These are phyloP conservation scores for Cecropterus lyciades DNA, from an alignment of 1,140 invertebrate species.

Conservation along the genomic window DNA sequence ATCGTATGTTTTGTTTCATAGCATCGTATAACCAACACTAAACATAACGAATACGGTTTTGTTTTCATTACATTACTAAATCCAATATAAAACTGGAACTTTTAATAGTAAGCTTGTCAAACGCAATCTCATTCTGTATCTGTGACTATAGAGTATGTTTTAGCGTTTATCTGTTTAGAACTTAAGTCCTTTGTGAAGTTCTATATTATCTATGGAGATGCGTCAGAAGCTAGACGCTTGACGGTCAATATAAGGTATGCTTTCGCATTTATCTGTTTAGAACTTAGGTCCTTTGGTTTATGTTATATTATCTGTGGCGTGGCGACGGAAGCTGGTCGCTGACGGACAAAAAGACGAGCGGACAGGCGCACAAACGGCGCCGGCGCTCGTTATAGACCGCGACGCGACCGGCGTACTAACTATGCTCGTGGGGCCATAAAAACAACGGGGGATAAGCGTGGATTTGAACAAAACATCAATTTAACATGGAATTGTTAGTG, in stretches of 20 bases:
- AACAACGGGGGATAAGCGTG: slow-evolving; percentile 3
- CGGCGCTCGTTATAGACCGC: slow-evolving; percentile 55
- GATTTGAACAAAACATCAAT: not conserved
- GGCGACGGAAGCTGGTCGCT: slow-evolving; percentile 48
- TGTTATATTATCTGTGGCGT: slow-evolving; percentile 31
- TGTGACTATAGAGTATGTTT: not conserved
- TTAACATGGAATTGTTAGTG: no score
- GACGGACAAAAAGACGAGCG: slow-evolving; percentile 50
- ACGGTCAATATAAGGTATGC: not conserved
- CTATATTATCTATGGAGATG: no score
- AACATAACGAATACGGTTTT: not conserved
- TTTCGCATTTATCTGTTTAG: not conserved
- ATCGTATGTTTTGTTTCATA: slow-evolving; percentile 10
- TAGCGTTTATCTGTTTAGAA: not conserved
- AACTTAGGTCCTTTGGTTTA: not conserved
- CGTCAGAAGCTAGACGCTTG: no score
- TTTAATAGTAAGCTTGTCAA: no score
- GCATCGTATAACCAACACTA: not conserved
- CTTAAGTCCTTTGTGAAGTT: not conserved
- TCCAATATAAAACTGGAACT: no score
- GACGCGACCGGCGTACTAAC: slow-evolving; percentile 48
- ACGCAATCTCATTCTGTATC: no score
- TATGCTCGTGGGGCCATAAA: slow-evolving; percentile 29
- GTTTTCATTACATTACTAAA: no score
- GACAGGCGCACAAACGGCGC: slow-evolving; percentile 53